These are phyloP conservation scores for Heliconius melpomene DNA, from an alignment of 1,140 invertebrate genomes.

Conservation along the genomic window DNA sequence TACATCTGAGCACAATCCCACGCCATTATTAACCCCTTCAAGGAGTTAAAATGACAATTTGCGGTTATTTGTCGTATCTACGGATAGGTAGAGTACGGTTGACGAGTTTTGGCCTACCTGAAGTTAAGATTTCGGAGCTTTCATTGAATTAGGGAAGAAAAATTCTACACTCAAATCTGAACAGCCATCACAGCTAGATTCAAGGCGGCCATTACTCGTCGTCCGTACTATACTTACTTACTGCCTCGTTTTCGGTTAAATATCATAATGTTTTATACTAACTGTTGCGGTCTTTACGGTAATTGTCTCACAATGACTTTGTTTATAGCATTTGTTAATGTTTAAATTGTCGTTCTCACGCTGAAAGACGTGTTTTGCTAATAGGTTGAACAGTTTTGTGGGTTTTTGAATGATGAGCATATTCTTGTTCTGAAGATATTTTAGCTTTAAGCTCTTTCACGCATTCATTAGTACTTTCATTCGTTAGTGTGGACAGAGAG, in stretches of 20 bases:
- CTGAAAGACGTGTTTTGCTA: constrained; percentile 16
- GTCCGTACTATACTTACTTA: no score
- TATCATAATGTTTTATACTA: constrained; percentile 62
- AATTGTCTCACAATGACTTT: constrained; percentile 47
- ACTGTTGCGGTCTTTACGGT: constrained; percentile 55
- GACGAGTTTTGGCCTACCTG: no score
- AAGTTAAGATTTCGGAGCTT: no score
- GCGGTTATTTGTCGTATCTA: constrained; percentile 67
- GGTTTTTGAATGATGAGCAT: not conserved
- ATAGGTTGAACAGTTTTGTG: constrained; percentile 25
- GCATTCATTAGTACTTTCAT: no score
- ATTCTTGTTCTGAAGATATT: no score
- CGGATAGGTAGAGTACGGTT: not conserved
- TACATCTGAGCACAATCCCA: constrained; percentile 59
- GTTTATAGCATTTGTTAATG: constrained; percentile 44
- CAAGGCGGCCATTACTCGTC: no score
- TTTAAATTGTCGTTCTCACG: constrained; percentile 45
- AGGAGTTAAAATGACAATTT: constrained; percentile 74
- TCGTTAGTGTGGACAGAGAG: no score
- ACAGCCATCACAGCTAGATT: no score
- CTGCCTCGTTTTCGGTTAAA: constrained; percentile 52
- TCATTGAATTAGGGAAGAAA: no score
- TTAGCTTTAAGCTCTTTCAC: no score
- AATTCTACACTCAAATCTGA: no score
- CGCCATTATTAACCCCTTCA: constrained; percentile 77